Evolutionary conservation across 2,797 vertebrate species (phyloP).

Genomic region (Limnodromus scolopaceus): DNA sequence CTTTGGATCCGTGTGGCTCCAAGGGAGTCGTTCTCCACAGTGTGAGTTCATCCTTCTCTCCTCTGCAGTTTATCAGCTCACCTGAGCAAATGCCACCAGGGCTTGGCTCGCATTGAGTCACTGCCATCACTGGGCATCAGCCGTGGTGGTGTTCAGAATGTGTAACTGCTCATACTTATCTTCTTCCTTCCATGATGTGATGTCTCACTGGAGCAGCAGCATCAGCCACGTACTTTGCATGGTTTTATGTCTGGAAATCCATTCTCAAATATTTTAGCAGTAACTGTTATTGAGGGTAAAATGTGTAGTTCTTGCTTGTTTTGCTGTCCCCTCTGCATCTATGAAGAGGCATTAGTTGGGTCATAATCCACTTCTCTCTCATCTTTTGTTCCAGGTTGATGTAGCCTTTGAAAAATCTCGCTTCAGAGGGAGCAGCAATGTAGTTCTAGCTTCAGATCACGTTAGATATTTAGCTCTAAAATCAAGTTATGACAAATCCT

Average conservation of each 20-base stretch:
- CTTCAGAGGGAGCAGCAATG: neutral
- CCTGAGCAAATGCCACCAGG: neutral
- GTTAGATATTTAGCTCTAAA: constrained; percentile 6
- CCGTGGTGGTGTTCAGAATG: neutral
- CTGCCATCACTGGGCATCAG: neutral
- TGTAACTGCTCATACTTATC: accelerated
- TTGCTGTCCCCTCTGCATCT: neutral
- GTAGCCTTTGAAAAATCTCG: neutral
- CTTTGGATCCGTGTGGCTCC: neutral
- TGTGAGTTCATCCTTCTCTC: neutral
- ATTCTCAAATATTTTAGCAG: neutral
- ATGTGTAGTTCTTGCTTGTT: neutral
- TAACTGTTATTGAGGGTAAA: neutral
- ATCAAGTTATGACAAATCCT: constrained; percentile 36
- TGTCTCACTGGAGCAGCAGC: neutral
- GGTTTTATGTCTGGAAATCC: neutral
- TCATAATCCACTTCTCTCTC: neutral
- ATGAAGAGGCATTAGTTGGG: neutral
- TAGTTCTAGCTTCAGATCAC: neutral
- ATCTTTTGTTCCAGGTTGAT: neutral
- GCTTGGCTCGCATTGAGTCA: neutral
- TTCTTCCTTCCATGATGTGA: neutral
- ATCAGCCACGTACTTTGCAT: accelerated
- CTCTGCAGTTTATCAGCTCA: neutral
- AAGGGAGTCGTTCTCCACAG: neutral